phyloP scores from a whole-genome alignment of 2,113 vertebrate species.

The Platysteira castanea region DNA sequence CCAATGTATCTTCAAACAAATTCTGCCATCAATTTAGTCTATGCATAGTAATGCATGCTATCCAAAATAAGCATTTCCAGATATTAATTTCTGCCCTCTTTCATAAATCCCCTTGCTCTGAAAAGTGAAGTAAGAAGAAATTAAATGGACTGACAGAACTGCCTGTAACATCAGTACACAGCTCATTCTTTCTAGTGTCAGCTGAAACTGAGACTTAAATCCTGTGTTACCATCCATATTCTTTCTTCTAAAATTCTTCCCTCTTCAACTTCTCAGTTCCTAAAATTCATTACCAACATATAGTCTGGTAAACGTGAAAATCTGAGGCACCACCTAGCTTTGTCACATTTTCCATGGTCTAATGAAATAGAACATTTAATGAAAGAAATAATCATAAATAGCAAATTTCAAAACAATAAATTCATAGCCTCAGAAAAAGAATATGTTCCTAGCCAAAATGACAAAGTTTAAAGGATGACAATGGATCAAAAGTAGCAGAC shows the following conservation, averaged over 20 bases:
- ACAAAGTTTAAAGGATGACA: neutral
- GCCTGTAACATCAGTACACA: neutral
- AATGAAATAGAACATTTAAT: neutral
- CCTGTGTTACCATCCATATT: neutral
- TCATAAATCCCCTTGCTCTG: neutral
- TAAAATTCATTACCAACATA: neutral
- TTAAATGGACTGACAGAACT: neutral
- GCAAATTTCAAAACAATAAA: neutral
- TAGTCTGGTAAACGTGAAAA: neutral
- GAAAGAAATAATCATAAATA: neutral
- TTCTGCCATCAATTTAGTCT: constrained; percentile 35
- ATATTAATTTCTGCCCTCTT: neutral
- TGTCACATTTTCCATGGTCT: neutral
- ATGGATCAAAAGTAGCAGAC: neutral
- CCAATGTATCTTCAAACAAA: neutral
- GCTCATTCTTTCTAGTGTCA: neutral
- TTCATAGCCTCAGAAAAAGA: neutral
- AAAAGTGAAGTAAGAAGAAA: neutral
- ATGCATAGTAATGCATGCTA: neutral
- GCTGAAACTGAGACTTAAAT: neutral
- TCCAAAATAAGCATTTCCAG: constrained; percentile 49
- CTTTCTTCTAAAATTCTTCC: neutral
- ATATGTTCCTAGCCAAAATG: neutral
- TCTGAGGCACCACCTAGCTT: neutral
- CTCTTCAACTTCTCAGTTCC: neutral